Conservation (phyloP, 2,797 vertebrate genomes). For the Apogon talboti region DNA sequence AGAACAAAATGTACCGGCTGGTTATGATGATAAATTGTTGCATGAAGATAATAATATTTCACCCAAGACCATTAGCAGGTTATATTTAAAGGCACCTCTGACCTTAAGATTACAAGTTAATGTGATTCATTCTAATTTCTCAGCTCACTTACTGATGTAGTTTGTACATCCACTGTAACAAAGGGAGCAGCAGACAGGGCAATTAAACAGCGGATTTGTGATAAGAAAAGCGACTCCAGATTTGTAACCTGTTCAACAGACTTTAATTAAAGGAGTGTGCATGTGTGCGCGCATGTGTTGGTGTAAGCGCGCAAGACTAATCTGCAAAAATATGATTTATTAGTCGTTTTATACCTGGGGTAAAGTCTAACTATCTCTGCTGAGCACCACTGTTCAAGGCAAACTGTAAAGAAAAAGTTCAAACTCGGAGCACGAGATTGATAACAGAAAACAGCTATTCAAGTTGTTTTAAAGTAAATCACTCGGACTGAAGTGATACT, state of each 20-base stretch:
- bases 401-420: conserved; percentile 13
- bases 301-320: conserved; percentile 12
- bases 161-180: conserved; percentile 46
- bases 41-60: conserved; percentile 40
- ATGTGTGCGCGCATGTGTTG: conserved; percentile 19
- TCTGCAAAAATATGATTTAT: conserved; percentile 55
- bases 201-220: conserved; percentile 62
- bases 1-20: conserved; percentile 34
- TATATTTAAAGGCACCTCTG: conserved; percentile 53
- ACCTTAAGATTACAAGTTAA: conserved; percentile 51
- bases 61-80: conserved; percentile 36
- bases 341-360: conserved; percentile 28
- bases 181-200: conserved; percentile 55
- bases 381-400: conserved; percentile 11
- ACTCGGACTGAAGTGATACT: background rate
- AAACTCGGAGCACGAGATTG: conserved; percentile 6
- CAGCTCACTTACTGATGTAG: conserved; percentile 54
- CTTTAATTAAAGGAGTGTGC: conserved; percentile 66
- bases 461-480: conserved; percentile 24
- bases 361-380: conserved; percentile 34
- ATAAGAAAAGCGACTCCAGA: conserved; percentile 61
- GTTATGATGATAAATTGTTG: conserved; percentile 38
- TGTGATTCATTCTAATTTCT: conserved; percentile 57
- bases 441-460: conserved; percentile 12
- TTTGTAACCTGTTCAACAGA: conserved; percentile 62